Evolutionary conservation across 2,113 vertebrate species (phyloP), one percentile per base, ranked within the genome.

Genomic region (Rhinoderma darwinii): DNA sequence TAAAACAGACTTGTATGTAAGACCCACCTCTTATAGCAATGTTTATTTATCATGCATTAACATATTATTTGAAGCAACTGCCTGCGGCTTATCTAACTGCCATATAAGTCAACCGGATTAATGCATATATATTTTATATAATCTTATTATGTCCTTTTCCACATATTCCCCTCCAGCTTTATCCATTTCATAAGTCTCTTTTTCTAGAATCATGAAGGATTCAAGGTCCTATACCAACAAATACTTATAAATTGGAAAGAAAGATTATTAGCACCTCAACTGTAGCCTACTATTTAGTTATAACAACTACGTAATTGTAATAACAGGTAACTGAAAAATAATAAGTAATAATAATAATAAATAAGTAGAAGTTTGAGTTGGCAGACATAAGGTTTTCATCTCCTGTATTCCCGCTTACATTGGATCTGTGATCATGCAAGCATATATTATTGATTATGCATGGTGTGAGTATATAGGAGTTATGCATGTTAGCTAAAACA

Each of bases 81-180:
- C 25, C 78, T 61, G 5, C 14, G 25, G 78, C 25, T 44, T 82
- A 82, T 82, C 74, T 77, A 32, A 41, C 35, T 44, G 59, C 56
- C 75, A 50, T 50, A 30, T 66, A 66, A n/a, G 54, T 27, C 41
- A 27, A 43, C 6, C 0, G 5, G 75, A 51, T 30, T 47, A 78
- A 59, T 56, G 30, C 18, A 79, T 25, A 37, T 25, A 51, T 56
- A 18, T 54, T 32, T 10, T 39, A 9, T 27, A n/a, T 56, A 56
- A 79, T 56, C 27, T 32, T 27, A 20, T 37, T 56, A 27, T 61
- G 8, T 80, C 35, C 30, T 39, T 59, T 79, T 11, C 18, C n/a
- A 35, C 8, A 20, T 37, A 20, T 39, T 70, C 35, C 22, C 43
- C 25, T 76, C 72, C 25, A 74, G 72, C 72, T 27, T 5, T 76